A percentile compares a stretch with the other conserved stretches of the same genome.
Conservation (phyloP, 2,888 invertebrate species). For the Panopea generosa region DNA sequence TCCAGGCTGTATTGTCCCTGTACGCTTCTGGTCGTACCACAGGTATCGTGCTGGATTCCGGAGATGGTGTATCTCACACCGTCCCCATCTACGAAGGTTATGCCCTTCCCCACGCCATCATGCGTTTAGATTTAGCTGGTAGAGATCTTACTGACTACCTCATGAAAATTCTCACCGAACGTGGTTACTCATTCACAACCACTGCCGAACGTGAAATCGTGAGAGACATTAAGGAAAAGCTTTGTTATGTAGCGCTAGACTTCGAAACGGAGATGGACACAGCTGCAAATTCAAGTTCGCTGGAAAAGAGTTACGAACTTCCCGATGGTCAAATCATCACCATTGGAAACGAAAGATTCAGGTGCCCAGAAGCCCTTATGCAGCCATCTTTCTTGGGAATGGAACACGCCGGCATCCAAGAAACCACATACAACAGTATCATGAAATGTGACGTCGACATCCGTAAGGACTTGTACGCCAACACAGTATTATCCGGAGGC, state of each 20-base stretch:
- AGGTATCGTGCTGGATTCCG: slow-evolving; percentile 95
- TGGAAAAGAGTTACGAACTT: too few species aligned
- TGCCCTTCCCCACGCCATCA: slow-evolving; percentile 83
- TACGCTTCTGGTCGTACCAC: slow-evolving; percentile 97
- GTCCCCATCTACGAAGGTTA: slow-evolving; percentile 90
- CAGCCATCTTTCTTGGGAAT: slow-evolving; percentile 84
- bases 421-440: slow-evolving; percentile 2
- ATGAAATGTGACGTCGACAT: too few species aligned
- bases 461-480: too few species aligned
- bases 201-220: too few species aligned
- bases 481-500: slow-evolving; percentile 32
- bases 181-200: slow-evolving; percentile 15
- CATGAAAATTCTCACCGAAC: too few species aligned
- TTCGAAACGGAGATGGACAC: too few species aligned
- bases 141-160: too few species aligned
- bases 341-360: slow-evolving; percentile 75
- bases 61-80: slow-evolving; percentile 96
- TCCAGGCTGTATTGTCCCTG: slow-evolving; percentile 95
- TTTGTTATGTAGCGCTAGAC: too few species aligned
- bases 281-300: too few species aligned
- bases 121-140: slow-evolving; percentile 29
- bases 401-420: slow-evolving; percentile 47
- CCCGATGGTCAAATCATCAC: too few species aligned
- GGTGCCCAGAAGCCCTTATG: slow-evolving; percentile 80
- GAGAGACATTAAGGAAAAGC: too few species aligned